Evolutionary conservation across 2,113 vertebrate species (phyloP).

Genomic region (Sminthopsis crassicaudata): DNA sequence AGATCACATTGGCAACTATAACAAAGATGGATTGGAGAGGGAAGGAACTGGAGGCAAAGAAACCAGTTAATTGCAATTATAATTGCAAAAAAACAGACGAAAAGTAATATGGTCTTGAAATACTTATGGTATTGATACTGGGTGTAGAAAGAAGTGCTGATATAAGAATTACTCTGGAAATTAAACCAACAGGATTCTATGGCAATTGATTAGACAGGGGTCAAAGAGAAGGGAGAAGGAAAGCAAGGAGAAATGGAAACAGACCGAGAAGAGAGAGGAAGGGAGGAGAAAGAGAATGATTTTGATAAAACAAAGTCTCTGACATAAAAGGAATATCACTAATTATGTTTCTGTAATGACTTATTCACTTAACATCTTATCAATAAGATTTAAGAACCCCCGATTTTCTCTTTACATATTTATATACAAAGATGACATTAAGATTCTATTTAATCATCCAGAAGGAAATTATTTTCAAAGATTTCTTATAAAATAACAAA

Average conservation of each 20-base stretch:
- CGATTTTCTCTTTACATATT: background rate
- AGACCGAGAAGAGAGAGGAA: background rate
- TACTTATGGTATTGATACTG: background rate
- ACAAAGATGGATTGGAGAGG: background rate
- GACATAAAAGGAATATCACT: background rate
- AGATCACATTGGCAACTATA: background rate
- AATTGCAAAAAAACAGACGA: background rate
- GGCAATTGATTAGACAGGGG: background rate
- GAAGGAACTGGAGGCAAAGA: background rate
- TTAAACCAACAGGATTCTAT: background rate
- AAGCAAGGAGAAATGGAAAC: background rate
- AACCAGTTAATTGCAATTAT: background rate
- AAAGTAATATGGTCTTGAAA: background rate
- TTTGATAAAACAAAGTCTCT: background rate
- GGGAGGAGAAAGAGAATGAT: background rate
- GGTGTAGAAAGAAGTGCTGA: background rate
- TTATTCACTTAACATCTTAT: background rate
- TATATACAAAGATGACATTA: background rate
- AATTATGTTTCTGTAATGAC: background rate
- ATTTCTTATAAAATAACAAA: background rate
- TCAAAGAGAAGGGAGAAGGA: background rate
- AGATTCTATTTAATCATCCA: constrained; percentile 9
- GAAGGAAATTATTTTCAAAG: background rate
- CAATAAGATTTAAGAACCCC: background rate
- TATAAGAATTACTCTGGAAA: background rate